Conservation (phyloP, 2,888 invertebrate species). For the Boloria euphrosyne region DNA sequence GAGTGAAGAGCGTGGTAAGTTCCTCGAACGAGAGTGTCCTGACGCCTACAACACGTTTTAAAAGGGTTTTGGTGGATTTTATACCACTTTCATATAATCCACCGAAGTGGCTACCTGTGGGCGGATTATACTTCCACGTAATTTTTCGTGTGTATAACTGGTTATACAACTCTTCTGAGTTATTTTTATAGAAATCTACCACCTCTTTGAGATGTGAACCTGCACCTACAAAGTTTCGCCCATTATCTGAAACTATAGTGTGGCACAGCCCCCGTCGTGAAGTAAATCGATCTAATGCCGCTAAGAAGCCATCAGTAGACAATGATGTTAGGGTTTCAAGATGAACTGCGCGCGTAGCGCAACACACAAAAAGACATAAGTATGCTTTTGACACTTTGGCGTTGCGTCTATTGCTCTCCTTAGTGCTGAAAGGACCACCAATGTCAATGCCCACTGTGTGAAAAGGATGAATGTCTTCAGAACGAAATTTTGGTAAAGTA, state of each 20-base stretch:
- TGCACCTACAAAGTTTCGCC: background rate
- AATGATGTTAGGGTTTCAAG: background rate
- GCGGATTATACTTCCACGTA: background rate
- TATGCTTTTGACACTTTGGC: background rate
- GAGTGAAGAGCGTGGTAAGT: background rate
- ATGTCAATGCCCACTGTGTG: background rate
- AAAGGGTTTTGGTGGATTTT: background rate
- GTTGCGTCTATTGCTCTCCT: background rate
- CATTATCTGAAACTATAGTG: constrained; percentile 1
- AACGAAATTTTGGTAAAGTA: background rate
- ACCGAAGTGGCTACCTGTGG: constrained; percentile 1
- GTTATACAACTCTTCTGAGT: background rate
- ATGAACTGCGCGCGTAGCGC: no score
- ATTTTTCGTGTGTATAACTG: background rate
- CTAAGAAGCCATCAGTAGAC: background rate
- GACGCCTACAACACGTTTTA: no score
- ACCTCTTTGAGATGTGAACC: background rate
- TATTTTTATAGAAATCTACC: background rate
- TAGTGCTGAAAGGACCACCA: constrained; percentile 6
- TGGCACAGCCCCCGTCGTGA: background rate
- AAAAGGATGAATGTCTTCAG: background rate
- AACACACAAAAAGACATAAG: background rate
- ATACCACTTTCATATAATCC: constrained; percentile 2
- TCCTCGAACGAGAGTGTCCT: no score
- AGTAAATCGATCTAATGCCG: background rate